Conservation (phyloP, 2,797 vertebrate genomes). For the Macrochelys suwanniensis region DNA sequence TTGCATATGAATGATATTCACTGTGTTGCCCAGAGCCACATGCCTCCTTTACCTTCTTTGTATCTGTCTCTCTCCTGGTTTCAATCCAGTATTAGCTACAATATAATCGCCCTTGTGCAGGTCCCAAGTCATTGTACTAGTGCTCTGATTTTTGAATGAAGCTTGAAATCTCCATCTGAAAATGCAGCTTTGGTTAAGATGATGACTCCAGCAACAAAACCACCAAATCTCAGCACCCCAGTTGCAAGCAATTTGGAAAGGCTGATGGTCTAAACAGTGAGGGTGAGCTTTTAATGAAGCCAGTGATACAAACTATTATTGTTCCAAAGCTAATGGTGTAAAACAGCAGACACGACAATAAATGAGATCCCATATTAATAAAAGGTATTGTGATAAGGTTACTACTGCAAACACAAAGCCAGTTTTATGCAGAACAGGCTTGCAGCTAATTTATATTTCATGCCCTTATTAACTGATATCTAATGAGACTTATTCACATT, state of each 20-base stretch:
- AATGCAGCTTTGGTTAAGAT: constrained; percentile 35
- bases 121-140: background rate
- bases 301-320: constrained; percentile 55
- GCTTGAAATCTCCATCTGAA: constrained; percentile 21
- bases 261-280: constrained; percentile 45
- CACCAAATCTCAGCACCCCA: background rate
- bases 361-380: constrained; percentile 61
- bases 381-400: constrained; percentile 66
- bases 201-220: constrained; percentile 2
- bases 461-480: constrained; percentile 75
- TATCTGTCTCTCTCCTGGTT: constrained; percentile 31
- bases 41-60: constrained; percentile 45
- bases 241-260: constrained; percentile 27
- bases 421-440: constrained; percentile 60
- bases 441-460: constrained; percentile 77
- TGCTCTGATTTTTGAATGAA: constrained; percentile 22
- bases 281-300: constrained; percentile 39
- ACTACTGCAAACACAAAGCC: constrained; percentile 66
- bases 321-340: constrained; percentile 57
- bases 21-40: constrained; percentile 36
- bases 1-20: constrained; percentile 30
- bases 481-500: constrained; percentile 77
- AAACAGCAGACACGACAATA: constrained; percentile 53
- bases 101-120: constrained; percentile 21
- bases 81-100: constrained; percentile 11